Percentiles rank a stretch among this genome's conserved stretches.
Evolutionary conservation across 2,113 vertebrate genomes (phyloP).

Genomic region (Psittacula cyanocephala): DNA sequence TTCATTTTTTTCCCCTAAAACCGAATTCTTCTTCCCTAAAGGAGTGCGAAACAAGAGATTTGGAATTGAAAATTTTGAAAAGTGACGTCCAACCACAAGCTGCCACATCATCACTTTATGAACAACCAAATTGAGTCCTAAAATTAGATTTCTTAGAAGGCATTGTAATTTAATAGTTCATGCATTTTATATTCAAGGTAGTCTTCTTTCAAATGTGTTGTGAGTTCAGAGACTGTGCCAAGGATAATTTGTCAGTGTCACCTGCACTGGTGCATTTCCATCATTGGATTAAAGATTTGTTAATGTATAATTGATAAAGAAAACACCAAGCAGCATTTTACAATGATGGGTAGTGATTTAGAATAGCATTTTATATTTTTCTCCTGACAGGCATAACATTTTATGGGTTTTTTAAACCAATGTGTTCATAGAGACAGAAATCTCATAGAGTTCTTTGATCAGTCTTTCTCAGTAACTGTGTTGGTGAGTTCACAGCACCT

Average conservation of each 20-base stretch:
- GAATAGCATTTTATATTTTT: conserved; percentile 74
- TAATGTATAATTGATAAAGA: conserved; percentile 80
- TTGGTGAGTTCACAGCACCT: conserved; percentile 48
- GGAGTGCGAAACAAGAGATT: too few species aligned
- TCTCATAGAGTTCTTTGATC: conserved; percentile 62
- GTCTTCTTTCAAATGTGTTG: conserved; percentile 47
- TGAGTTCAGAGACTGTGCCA: conserved; percentile 55
- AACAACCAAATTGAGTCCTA: too few species aligned
- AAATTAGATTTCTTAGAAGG: conserved; percentile 25
- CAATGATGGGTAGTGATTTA: conserved; percentile 70
- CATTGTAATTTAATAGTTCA: conserved; percentile 40
- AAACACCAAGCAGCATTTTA: conserved; percentile 74
- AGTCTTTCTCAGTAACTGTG: conserved; percentile 19
- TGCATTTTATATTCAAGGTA: conserved; percentile 46
- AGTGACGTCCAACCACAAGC: too few species aligned
- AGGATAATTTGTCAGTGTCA: conserved; percentile 67
- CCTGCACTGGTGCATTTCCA: conserved; percentile 50
- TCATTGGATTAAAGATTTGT: conserved; percentile 77
- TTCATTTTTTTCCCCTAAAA: too few species aligned
- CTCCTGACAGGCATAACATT: conserved; percentile 72
- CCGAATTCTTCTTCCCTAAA: too few species aligned
- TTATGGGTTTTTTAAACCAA: conserved; percentile 73
- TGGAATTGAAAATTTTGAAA: too few species aligned
- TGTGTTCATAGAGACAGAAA: conserved; percentile 48
- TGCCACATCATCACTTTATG: too few species aligned